A percentile compares a stretch with the other conserved stretches of the same genome.
Evolutionary conservation across 2,797 vertebrate genomes (phyloP).

Genomic region (Malacoraja senta): DNA sequence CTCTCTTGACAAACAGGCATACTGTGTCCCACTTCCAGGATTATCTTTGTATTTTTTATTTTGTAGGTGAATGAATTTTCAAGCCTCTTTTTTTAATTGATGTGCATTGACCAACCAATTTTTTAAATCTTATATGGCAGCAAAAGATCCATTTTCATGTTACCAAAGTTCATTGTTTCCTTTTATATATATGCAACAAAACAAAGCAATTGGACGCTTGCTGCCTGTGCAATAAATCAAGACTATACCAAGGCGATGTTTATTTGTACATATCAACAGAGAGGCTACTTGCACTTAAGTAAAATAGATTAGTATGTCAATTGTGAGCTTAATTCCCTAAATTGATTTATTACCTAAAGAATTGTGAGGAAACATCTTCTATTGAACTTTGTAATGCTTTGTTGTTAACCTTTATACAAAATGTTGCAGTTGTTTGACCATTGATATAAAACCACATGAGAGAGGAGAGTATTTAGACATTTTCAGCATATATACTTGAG

Average conservation of each 20-base stretch:
- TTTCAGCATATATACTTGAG: neutral
- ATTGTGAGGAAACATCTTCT: too few relatives aligned
- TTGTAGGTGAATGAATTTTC: neutral
- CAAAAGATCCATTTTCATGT: neutral
- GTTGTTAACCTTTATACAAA: neutral
- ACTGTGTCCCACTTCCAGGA: too few relatives aligned
- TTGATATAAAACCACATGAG: neutral
- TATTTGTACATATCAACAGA: neutral
- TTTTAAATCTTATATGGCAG: neutral
- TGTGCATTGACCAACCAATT: neutral
- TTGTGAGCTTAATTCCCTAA: neutral
- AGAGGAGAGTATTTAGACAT: neutral
- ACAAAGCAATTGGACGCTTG: neutral
- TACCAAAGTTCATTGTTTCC: neutral
- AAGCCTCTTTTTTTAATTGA: neutral
- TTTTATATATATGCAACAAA: neutral
- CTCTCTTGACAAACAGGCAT: too few relatives aligned
- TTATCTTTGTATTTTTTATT: too few relatives aligned
- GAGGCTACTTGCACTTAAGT: neutral
- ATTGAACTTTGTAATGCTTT: neutral
- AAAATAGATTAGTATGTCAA: neutral
- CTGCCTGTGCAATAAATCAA: neutral
- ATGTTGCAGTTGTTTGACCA: neutral
- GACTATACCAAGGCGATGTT: neutral
- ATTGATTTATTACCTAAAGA: neutral